A percentile compares a stretch with the other conserved stretches of the same genome.
Conservation (phyloP, 2,797 vertebrate genomes). For the Argya squamiceps region DNA sequence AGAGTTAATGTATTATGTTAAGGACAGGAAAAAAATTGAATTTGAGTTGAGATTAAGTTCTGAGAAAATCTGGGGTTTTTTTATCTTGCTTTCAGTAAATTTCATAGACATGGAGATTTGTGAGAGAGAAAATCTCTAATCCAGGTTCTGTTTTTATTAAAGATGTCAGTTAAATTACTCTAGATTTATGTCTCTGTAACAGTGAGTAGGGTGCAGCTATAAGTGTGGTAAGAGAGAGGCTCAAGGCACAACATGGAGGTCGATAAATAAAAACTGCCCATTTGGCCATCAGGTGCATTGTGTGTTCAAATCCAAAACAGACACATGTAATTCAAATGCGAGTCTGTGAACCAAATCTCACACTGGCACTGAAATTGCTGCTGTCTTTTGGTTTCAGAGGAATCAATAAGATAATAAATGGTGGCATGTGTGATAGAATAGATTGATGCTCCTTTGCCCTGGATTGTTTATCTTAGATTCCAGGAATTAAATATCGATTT, state of each 20-base stretch:
- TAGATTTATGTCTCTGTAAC: background rate
- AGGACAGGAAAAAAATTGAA: background rate
- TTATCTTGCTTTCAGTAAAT: background rate
- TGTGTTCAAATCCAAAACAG: background rate
- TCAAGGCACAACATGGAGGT: background rate
- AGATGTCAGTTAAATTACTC: background rate
- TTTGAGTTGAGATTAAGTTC: background rate
- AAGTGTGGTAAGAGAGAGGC: background rate
- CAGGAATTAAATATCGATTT: background rate
- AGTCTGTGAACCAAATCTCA: background rate
- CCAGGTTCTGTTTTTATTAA: background rate
- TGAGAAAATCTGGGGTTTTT: background rate
- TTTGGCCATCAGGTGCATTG: background rate
- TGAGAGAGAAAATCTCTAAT: background rate
- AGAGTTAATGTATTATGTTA: background rate
- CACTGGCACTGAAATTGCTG: background rate
- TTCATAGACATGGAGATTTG: background rate
- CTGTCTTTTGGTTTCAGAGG: background rate
- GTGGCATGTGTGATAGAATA: background rate
- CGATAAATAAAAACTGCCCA: background rate
- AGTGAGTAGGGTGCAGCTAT: background rate
- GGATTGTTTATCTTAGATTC: background rate
- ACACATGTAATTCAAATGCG: background rate
- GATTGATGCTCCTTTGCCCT: background rate
- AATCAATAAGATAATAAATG: background rate